Conservation (phyloP, 1,140 invertebrate genomes). For the Drosophila bocki region DNA sequence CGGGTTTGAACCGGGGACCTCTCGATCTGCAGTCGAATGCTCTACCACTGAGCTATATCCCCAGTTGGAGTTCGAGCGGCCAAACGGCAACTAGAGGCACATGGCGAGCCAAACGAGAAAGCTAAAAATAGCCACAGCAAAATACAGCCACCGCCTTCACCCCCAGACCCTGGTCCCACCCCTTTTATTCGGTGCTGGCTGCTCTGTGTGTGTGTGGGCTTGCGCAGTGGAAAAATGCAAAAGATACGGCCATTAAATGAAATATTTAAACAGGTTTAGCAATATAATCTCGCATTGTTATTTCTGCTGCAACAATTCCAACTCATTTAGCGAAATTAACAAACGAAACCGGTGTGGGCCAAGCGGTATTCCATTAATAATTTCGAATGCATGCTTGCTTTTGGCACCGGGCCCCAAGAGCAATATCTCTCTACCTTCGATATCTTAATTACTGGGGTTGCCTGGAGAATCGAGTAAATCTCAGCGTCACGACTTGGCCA, state of each 20-base stretch:
- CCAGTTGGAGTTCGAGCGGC: constrained; percentile 32
- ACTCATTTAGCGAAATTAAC: constrained; percentile 56
- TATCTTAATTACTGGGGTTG: constrained; percentile 60
- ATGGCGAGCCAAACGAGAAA: background rate
- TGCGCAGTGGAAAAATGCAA: constrained; percentile 66
- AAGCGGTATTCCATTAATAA: constrained; percentile 53
- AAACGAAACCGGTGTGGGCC: constrained; percentile 55
- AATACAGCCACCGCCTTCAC: background rate
- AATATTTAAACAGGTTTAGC: constrained; percentile 75
- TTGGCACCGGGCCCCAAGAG: background rate
- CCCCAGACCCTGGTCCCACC: background rate
- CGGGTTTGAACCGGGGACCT: constrained; percentile 96
- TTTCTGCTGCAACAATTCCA: constrained; percentile 57
- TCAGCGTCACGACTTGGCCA: constrained; percentile 26
- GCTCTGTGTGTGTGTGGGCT: constrained; percentile 35
- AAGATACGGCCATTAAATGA: constrained; percentile 46
- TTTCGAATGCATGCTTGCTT: constrained; percentile 44
- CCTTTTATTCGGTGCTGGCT: background rate
- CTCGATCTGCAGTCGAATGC: constrained; percentile 97
- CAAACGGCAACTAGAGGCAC: constrained; percentile 33
- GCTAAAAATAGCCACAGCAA: constrained; percentile 24
- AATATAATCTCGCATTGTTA: constrained; percentile 71
- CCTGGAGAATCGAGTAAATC: constrained; percentile 45
- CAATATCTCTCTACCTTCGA: constrained; percentile 24
- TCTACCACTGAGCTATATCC: constrained; percentile 92